Evolutionary conservation across 2,113 vertebrate species (phyloP), one percentile per base, ranked within the genome.

Genomic region (Nematolebias whitei): DNA sequence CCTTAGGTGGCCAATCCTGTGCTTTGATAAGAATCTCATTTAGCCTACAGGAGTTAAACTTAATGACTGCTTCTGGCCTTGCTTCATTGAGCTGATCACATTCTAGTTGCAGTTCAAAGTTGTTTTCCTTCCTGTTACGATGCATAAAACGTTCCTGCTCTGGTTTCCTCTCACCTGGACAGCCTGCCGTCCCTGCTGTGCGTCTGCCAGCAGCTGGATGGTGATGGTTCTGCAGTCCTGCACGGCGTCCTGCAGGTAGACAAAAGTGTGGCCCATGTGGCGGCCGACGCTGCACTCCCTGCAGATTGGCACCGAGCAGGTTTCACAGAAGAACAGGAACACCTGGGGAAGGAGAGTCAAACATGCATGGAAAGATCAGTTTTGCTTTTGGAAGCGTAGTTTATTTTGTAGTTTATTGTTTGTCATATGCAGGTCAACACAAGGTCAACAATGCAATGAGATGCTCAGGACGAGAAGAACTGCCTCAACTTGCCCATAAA

Each of bases 201-300:
- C 97, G 7, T 99, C 98, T 0, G 96, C 93, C 79, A 99, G 88
- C 68, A 99, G 94, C 89, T 99, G 97, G 84, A 98, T 96, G 73
- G 98, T 98, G 66, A 99, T 92, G 9, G 96, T 91, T 78, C 96
- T 90, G 18, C 95, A 98, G 83, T 99, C 97, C 85, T 99, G 98
- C 14, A 99, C 93, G 11, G 95, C 97, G 0, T 99, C 97, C 87
- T 99, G 96, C 85, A 99, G 95, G 93, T 98, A 99, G 87, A 95
- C 92, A 54, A 96, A 96, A 79, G 94, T 97, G 93, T 99, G 98
- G 75, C 96, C 96, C 14, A 94, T 93, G 0, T 99, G 98, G 35
- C 96, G 92, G 43, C 96, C 95, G 80, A 95, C 85, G 1, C 95
- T 99, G 86, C 98, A 99, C 88, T 99, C 98, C 10, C 96, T 94